Base-by-base conservation (phyloP, 2,797 vertebrate genomes). In the Microchirus variegatus region DNA sequence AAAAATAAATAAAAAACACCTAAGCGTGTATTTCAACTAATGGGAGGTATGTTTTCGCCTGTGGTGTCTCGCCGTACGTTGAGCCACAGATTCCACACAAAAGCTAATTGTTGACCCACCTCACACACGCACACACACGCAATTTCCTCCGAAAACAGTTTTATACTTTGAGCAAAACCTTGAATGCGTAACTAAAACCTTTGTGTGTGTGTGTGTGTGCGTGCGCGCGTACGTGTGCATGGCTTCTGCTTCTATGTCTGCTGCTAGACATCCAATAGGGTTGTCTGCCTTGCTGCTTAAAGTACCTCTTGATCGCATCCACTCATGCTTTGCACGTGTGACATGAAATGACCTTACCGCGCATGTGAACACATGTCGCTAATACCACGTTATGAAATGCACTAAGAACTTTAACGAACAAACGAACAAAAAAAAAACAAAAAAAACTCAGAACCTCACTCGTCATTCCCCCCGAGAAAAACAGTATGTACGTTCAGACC, bases 221-320 rank as follows among this genome's bases (percentile, higher is more conserved):
- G 22, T 22, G 22, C 5, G 22, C 5, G 22, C 5, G 22, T 4
- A 1, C 5, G 12, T 42, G 5, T 6, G 5, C 41, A 42, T 15
- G 41, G 13, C 41, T 14, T 14, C 41, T 31, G 31, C 31, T 31
- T 6, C 31, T 31, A 31, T 31, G 31, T 31, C 31, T 31, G 11
- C 41, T 14, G 78, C 89, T 87, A 83, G 86, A 91, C 90, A 87
- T 86, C 89, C 86, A 3, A 38, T 40, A 17, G 51, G 36, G 35
- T 87, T 91, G 89, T 94, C 94, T 95, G 92, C 94, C 94, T 95
- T 93, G 94, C 93, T 91, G 91, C 90, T 93, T 77, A 72, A 70
- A 67, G 70, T 90, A 92, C 83, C 90, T 90, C 81, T 89, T 80
- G 69, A 87, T 77, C 83, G 88, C 90, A 69, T 90, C 84, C 74